Evolutionary conservation across 2,888 invertebrate species (phyloP).

Genomic region (Eilema depressum): DNA sequence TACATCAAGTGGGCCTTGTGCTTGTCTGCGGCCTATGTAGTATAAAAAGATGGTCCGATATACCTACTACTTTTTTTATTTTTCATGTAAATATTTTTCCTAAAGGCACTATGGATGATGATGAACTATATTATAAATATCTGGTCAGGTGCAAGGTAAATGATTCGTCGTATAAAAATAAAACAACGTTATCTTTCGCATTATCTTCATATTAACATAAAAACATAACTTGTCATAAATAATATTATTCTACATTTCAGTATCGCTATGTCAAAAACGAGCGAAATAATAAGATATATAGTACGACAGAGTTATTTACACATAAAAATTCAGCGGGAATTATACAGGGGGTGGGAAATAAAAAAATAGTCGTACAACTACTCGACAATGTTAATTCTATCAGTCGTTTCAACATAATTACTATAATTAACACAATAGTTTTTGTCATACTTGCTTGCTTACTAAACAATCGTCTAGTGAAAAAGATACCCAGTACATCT

Average conservation of each 20-base stretch:
- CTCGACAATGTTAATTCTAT: conserved; percentile 50
- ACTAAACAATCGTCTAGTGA: conserved; percentile 1
- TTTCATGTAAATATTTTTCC: too few relatives aligned
- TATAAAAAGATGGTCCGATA: too few relatives aligned
- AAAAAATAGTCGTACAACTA: conserved; percentile 29
- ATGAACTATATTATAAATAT: too few relatives aligned
- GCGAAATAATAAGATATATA: conserved; percentile 40
- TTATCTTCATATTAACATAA: conserved; percentile 70
- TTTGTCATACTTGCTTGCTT: conserved; percentile 35
- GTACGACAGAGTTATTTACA: conserved; percentile 29
- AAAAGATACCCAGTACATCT: not conserved
- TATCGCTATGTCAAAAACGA: conserved; percentile 43
- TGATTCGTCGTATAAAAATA: conserved; percentile 36
- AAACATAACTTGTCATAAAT: conserved; percentile 67
- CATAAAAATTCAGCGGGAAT: conserved; percentile 24
- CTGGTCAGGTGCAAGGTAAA: too few relatives aligned
- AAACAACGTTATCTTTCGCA: conserved; percentile 55
- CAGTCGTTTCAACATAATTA: conserved; percentile 54
- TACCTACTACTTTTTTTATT: too few relatives aligned
- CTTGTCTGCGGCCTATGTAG: too few relatives aligned
- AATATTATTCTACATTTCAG: conserved; percentile 55
- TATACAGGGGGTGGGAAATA: conserved; percentile 24
- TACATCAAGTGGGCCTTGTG: too few relatives aligned
- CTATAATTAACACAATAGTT: conserved; percentile 28
- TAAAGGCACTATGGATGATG: too few relatives aligned